These are phyloP conservation scores for Coreoperca whiteheadi DNA, from an alignment of 2,113 vertebrate genomes.

Conservation along the genomic window DNA sequence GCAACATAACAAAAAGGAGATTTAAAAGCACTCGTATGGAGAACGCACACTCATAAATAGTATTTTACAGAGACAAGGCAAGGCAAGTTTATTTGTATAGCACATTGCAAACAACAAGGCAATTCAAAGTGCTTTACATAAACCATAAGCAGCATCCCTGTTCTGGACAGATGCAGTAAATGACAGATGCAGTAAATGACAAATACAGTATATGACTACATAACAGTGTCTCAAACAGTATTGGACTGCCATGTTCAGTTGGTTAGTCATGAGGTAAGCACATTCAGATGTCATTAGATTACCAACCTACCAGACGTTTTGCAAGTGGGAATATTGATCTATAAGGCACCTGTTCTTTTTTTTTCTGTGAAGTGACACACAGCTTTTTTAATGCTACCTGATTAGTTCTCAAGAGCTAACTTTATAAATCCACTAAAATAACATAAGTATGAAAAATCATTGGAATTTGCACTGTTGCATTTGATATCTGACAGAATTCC, in stretches of 20 bases:
- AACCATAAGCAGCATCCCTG: too few species aligned
- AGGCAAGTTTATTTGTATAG: too few species aligned
- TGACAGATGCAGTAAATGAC: too few species aligned
- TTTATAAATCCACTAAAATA: not conserved
- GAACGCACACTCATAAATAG: not conserved
- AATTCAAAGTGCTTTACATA: too few species aligned
- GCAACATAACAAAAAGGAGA: not conserved
- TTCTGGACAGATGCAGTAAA: not conserved
- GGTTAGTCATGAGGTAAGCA: not conserved
- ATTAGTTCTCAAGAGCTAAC: not conserved
- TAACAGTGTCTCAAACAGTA: not conserved
- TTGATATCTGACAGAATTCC: not conserved
- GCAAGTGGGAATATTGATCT: not conserved
- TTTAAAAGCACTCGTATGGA: not conserved
- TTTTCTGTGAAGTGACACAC: not conserved
- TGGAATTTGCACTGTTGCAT: not conserved
- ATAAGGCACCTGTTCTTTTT: not conserved
- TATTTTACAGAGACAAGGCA: not conserved
- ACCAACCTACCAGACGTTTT: not conserved
- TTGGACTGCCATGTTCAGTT: not conserved
- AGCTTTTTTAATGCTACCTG: not conserved
- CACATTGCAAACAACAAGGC: too few species aligned
- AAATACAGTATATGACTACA: too few species aligned
- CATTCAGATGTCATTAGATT: not conserved
- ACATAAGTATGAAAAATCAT: not conserved